phyloP scores from a whole-genome alignment of 92 coral and sea anemone genomes.

The Heliopora coerulea region DNA sequence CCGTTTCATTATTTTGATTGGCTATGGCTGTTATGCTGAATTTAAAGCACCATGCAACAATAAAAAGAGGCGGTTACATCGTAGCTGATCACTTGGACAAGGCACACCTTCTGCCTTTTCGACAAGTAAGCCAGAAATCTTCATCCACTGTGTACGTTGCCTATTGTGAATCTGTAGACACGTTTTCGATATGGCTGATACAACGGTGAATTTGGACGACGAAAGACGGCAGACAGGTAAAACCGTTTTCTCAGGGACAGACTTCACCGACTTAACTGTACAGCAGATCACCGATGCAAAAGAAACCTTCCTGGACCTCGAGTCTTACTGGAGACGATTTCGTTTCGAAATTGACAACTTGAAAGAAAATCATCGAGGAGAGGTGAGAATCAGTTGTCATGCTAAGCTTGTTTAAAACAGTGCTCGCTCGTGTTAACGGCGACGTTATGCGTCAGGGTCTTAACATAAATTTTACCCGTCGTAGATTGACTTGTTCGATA shows the following conservation, averaged over 20 bases:
- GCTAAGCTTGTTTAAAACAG: slow-evolving; percentile 1
- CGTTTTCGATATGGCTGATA: slow-evolving; percentile 23
- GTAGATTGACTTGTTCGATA: no score
- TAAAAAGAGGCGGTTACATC: slow-evolving; percentile 12
- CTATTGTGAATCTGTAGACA: not conserved
- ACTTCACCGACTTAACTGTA: slow-evolving; percentile 70
- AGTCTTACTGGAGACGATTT: slow-evolving; percentile 86
- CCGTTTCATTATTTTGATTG: slow-evolving; percentile 19
- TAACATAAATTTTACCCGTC: no score
- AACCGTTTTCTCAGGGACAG: slow-evolving; percentile 33
- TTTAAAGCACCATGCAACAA: slow-evolving; percentile 28
- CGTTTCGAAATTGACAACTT: slow-evolving; percentile 81
- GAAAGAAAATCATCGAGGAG: slow-evolving; percentile 86
- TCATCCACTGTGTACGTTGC: not conserved
- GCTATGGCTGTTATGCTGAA: not conserved
- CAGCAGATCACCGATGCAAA: slow-evolving; percentile 88
- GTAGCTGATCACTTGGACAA: slow-evolving; percentile 33
- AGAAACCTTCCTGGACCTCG: slow-evolving; percentile 92
- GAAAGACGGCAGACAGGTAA: slow-evolving; percentile 33
- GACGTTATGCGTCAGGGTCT: no score
- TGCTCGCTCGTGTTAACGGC: no score
- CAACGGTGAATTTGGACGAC: slow-evolving; percentile 32
- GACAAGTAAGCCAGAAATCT: slow-evolving; percentile 6
- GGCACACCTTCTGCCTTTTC: slow-evolving; percentile 25
- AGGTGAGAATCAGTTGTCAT: slow-evolving; percentile 57